A percentile compares a stretch with the other conserved stretches of the same genome.
Evolutionary conservation across 2,113 vertebrate species (phyloP).

Genomic region (Condylura cristata): DNA sequence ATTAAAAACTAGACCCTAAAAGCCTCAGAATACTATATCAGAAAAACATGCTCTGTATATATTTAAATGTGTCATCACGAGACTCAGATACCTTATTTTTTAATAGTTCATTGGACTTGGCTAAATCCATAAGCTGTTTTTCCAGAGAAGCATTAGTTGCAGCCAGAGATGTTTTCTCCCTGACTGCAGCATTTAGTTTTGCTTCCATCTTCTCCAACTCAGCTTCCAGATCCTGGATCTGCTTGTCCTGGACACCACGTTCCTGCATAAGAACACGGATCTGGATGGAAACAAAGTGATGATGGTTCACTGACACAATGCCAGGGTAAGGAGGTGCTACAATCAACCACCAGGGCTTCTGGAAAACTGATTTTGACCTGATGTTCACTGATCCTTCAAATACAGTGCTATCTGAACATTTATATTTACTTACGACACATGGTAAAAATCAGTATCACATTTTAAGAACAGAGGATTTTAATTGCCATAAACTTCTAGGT

Average conservation of each 20-base stretch:
- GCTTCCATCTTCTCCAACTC: constrained; percentile 91
- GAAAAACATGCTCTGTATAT: background rate
- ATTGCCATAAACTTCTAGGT: background rate
- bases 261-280: constrained; percentile 92
- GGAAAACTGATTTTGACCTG: background rate
- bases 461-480: constrained; percentile 18
- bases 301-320: background rate
- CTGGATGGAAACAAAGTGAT: constrained; percentile 79
- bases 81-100: constrained; percentile 92
- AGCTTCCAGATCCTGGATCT: constrained; percentile 88
- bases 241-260: constrained; percentile 91
- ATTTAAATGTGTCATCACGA: background rate
- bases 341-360: background rate
- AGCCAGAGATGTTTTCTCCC: constrained; percentile 92
- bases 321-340: background rate
- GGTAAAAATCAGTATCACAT: background rate
- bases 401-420: background rate
- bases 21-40: background rate
- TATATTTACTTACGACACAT: background rate
- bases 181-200: constrained; percentile 89
- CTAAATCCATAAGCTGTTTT: constrained; percentile 91
- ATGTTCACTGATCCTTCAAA: background rate
- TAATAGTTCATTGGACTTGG: constrained; percentile 92
- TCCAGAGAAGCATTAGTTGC: constrained; percentile 91
- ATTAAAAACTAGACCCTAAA: background rate